Evolutionary conservation across 1,140 invertebrate species (phyloP), one percentile per base, ranked within the genome.

Genomic region (Gryon sp.): DNA sequence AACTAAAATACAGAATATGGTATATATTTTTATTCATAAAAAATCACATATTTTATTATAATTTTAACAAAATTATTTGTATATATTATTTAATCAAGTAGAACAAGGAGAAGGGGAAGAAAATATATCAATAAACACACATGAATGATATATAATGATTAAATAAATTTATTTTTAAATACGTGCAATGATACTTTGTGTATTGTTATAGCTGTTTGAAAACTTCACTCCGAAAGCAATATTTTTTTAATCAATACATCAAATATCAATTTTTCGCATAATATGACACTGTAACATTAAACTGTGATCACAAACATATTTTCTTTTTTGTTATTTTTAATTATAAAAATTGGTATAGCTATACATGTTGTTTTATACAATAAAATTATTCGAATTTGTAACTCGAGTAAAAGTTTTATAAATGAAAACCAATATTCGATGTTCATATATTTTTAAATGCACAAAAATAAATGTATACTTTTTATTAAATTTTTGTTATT

Each of bases 131-230:
- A n/a, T n/a, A n/a, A n/a, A n/a, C n/a, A n/a, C n/a, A n/a, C n/a
- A n/a, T n/a, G n/a, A n/a, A n/a, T n/a, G n/a, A 24, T 24, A 36
- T 40, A 12, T 63, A 43, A 57, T 69, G 65, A 59, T 57, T 69
- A 69, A 69, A 69, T 69, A 69, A 69, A 69, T 69, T 69, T 69
- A 69, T 69, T 69, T n/a, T 20, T 32, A 34, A 69, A 19, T 69
- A 57, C 43, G 65, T 69, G 65, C 52, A 46, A 32, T 69, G 52
- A 69, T 53, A 59, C 46, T 68, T 55, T 28, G 52, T 69, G 34
- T 68, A 57, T 53, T 68, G 50, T 46, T 55, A 28, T 46, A 43
- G 5, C 38, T 48, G 52, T 36, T 48, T 32, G 6, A 57, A 69
- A 40, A 8, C 16, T 50, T 55, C 48, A 66, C 53, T 55, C 40